phyloP scores from a whole-genome alignment of 2,888 invertebrate species.

The Heliconius ethilla region DNA sequence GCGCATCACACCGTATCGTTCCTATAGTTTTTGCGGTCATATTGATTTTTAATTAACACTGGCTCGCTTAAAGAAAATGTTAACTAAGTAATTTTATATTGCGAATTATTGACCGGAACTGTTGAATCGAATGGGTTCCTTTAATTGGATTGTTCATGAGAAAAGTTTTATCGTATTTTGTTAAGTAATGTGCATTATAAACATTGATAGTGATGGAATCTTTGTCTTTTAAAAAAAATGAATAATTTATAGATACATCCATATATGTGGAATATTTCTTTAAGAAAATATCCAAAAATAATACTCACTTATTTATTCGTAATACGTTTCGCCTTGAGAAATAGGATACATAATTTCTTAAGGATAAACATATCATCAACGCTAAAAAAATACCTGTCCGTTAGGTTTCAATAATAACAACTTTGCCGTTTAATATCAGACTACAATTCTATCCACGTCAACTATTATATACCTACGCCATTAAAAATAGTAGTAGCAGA shows the following conservation, averaged over 20 bases:
- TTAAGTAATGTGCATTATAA: not conserved
- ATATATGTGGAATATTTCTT: no score
- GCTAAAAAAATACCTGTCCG: not conserved
- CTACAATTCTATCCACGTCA: conserved; percentile 25
- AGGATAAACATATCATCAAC: not conserved
- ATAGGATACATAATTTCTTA: not conserved
- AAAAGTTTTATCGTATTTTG: not conserved
- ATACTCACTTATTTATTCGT: not conserved
- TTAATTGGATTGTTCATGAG: not conserved
- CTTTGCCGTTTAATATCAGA: conserved; percentile 5
- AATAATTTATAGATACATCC: not conserved
- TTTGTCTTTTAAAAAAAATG: not conserved
- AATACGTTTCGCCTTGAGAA: not conserved
- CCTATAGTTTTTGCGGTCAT: conserved; percentile 49
- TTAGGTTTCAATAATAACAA: conserved; percentile 8
- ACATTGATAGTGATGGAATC: not conserved
- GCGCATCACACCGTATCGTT: conserved; percentile 52
- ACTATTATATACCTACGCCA: no score
- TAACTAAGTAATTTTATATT: conserved; percentile 39
- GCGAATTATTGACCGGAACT: conserved; percentile 45
- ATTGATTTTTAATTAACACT: conserved; percentile 74
- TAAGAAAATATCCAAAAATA: not conserved
- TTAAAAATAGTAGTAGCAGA: conserved; percentile 4
- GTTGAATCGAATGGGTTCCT: conserved; percentile 21
- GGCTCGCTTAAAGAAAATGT: conserved; percentile 42